Evolutionary conservation across 1,140 invertebrate genomes (phyloP).

Genomic region (Drosophila rhopaloa): DNA sequence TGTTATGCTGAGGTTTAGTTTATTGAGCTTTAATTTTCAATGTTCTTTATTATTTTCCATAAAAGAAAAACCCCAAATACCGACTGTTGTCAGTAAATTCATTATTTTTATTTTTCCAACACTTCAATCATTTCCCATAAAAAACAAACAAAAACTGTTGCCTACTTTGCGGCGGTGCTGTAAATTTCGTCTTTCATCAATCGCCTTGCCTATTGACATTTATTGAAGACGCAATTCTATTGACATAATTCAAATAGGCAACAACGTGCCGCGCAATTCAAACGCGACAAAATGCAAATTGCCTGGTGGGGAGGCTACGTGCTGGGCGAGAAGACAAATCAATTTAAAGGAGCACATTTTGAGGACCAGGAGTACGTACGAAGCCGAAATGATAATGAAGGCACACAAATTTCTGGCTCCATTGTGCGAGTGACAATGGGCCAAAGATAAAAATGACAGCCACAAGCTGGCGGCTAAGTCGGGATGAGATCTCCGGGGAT

Average conservation of each 20-base stretch:
- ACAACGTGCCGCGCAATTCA: slow-evolving; percentile 78
- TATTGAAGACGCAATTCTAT: slow-evolving; percentile 76
- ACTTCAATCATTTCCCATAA: slow-evolving; percentile 2
- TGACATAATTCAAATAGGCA: slow-evolving; percentile 80
- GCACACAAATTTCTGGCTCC: slow-evolving; percentile 57
- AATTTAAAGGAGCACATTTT: slow-evolving; percentile 53
- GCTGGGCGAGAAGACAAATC: slow-evolving; percentile 64
- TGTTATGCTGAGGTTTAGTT: no score
- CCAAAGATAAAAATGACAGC: slow-evolving; percentile 74
- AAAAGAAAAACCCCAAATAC: background rate
- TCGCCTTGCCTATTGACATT: slow-evolving; percentile 57
- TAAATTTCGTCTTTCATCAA: slow-evolving; percentile 40
- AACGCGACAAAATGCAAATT: slow-evolving; percentile 78
- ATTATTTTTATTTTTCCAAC: background rate
- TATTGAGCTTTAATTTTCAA: no score
- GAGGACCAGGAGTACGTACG: slow-evolving; percentile 3
- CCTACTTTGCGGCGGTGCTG: slow-evolving; percentile 32
- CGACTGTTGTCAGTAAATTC: background rate
- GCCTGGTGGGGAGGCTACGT: slow-evolving; percentile 45
- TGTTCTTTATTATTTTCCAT: no score
- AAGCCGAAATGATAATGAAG: slow-evolving; percentile 44
- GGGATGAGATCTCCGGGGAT: slow-evolving; percentile 20
- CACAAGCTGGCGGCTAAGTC: slow-evolving; percentile 49
- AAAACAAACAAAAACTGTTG: slow-evolving; percentile 23
- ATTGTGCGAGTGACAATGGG: slow-evolving; percentile 74